Percentiles rank a stretch among this genome's conserved stretches.
Evolutionary conservation across 2,113 vertebrate genomes (phyloP).

Genomic region (Centropus bengalensis): DNA sequence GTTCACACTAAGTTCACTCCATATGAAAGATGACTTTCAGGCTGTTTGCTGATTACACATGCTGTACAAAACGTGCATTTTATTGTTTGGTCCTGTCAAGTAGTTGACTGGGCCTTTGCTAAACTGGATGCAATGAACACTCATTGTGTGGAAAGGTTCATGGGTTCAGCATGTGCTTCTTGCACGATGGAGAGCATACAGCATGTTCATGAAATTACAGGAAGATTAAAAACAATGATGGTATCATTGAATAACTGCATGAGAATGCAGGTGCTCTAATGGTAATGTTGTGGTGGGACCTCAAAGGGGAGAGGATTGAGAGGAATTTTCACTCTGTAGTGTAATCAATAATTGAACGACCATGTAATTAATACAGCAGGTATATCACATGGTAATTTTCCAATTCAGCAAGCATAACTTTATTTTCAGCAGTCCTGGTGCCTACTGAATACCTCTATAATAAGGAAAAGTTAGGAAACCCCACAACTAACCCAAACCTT

Average conservation of each 20-base stretch:
- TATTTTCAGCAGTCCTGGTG: conserved; percentile 4
- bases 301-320: conserved; percentile 57
- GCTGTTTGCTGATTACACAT: conserved; percentile 29
- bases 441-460: not conserved
- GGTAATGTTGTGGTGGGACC: conserved; percentile 47
- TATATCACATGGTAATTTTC: conserved; percentile 52
- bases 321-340: conserved; percentile 59
- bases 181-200: conserved; percentile 62
- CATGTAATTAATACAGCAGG: conserved; percentile 65
- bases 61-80: not conserved
- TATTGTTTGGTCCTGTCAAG: not conserved
- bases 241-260: conserved; percentile 60
- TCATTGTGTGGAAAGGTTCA: conserved; percentile 36
- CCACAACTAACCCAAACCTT: too few relatives aligned
- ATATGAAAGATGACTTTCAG: conserved; percentile 34
- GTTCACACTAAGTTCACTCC: conserved; percentile 4
- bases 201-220: conserved; percentile 61
- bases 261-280: conserved; percentile 73
- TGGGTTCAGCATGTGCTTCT: conserved; percentile 63
- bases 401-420: conserved; percentile 46
- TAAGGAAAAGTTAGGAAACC: not conserved
- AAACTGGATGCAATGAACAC: not conserved
- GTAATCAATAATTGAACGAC: conserved; percentile 77
- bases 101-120: not conserved
- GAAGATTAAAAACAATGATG: conserved; percentile 71